Evolutionary conservation across 2,888 invertebrate genomes (phyloP).

Genomic region (Hololepta plana): DNA sequence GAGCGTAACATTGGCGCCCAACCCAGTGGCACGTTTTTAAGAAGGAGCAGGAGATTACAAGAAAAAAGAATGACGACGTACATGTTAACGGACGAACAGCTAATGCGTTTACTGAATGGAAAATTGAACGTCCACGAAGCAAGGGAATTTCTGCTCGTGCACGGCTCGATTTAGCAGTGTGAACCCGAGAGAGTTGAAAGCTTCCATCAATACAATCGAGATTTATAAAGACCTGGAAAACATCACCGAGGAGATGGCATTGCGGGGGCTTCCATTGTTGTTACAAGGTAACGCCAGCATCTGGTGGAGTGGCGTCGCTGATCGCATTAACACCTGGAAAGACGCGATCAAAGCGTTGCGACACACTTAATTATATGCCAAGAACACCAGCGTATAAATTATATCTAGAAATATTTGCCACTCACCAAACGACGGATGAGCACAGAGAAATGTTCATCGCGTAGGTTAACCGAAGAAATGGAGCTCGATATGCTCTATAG

Average conservation of each 20-base stretch:
- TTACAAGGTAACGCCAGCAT: slow-evolving; percentile 7
- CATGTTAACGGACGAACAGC: no score
- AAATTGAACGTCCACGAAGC: no score
- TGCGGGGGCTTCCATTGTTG: slow-evolving; percentile 8
- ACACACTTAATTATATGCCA: slow-evolving; percentile 8
- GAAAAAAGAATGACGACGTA: no score
- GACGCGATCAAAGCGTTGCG: slow-evolving; percentile 7
- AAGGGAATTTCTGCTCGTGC: no score
- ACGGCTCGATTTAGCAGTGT: no score
- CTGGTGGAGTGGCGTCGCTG: slow-evolving; percentile 10
- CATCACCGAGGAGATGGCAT: slow-evolving; percentile 9
- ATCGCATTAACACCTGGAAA: slow-evolving; percentile 7
- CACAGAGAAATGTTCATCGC: slow-evolving; percentile 7
- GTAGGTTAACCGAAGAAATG: slow-evolving; percentile 8
- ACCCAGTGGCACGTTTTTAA: no score
- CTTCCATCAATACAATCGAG: slow-evolving; percentile 7
- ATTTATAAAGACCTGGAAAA: slow-evolving; percentile 9
- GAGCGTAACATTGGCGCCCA: no score
- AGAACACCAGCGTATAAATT: slow-evolving; percentile 9
- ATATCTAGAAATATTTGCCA: slow-evolving; percentile 9
- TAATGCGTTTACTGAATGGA: no score
- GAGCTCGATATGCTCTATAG: slow-evolving; percentile 12
- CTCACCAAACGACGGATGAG: slow-evolving; percentile 6
- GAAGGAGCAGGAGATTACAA: no score
- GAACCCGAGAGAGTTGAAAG: slow-evolving; percentile 8